Evolutionary conservation across 2,113 vertebrate genomes (phyloP), one percentile per base, ranked within the genome.

Genomic region (Boleophthalmus pectinirostris): DNA sequence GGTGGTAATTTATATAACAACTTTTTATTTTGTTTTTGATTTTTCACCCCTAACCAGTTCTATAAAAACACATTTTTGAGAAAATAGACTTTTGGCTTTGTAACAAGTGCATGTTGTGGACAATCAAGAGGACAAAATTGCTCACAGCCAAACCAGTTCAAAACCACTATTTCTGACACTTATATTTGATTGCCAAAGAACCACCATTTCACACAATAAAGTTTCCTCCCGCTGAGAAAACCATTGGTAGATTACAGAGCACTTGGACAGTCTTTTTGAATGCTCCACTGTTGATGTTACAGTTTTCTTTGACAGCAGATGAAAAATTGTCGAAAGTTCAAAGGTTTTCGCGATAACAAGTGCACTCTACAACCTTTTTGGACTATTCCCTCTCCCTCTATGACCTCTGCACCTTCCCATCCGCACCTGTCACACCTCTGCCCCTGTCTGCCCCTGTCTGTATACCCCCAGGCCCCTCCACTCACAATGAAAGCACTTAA

Each of bases 261-360:
- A 3, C 21, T 71, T 76, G 10, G 33, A 79, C 60, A 72, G 74
- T 47, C 57, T 61, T 24, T 69, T 47, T 7, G 33, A 51, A 35
- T 60, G 58, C 23, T 35, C 51, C 60, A 43, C 57, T 69, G 68
- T 66, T 25, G 24, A 33, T 64, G 54, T 10, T 56, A 73, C 29
- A 16, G 79, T 72, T 75, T 23, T 82, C 56, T 77, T 56, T 64
- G 58, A 70, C 67, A 77, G 69, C 73, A 75, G 56, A 87, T 81
- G 72, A 87, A 83, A 66, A 80, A 76, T 53, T 77, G 77, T 72
- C 56, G 9, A 6, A 25, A 65, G 80, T 74, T 56, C 66, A 83
- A 63, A 87, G 81, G 77, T 84, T 73, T 53, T 16, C 60, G 18
- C 15, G 68, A 75, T 86, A 88, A 90, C 86, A 79, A 88, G 86